Evolutionary conservation across 2,113 vertebrate genomes (phyloP), one percentile per base, ranked within the genome.

Genomic region (Gymnogyps californianus): DNA sequence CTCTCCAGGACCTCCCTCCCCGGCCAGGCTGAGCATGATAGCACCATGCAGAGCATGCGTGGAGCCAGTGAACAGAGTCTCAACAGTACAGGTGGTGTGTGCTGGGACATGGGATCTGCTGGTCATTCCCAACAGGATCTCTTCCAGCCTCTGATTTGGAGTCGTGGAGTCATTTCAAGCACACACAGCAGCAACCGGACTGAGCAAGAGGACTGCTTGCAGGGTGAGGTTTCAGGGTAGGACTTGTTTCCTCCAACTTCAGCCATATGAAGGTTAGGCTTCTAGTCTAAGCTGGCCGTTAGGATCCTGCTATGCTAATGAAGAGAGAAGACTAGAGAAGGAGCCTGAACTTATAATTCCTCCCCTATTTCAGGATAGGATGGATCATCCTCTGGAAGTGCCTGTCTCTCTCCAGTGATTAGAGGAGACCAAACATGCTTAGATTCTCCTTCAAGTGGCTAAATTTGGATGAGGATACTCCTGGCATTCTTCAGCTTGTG

Each of bases 41-140:
- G 51, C 51, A 77, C 19, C 31, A 18, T 9, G 26, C 1, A 3
- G 26, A 69, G 17, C 24, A 34, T 2, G 4, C 1, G 1, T 34
- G 40, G 22, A 77, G 8, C 25, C 55, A 66, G 18, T 11, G 29
- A 91, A 26, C 1, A 47, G 31, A 64, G 11, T 13, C 31, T 36
- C 21, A 58, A 1, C 2, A 3, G 8, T 13, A 40, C 40, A 47
- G 38, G 17, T 26, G 8, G 4, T 8, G 9, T 51, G 47, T 49
- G 20, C 57, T 49, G n/a, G 44, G 13, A 76, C 26, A 13, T 22
- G 44, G 44, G 38, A 40, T 79, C 61, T 55, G 26, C 16, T 34
- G 28, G 31, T 31, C 31, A n/a, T 93, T 44, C 61, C 72, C 38
- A 49, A 11, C 2, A 25, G 46, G 47, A 59, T 42, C 8, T 5